These are phyloP conservation scores for Aporrectodea caliginosa DNA, from an alignment of 1,140 invertebrate genomes.

Conservation along the genomic window DNA sequence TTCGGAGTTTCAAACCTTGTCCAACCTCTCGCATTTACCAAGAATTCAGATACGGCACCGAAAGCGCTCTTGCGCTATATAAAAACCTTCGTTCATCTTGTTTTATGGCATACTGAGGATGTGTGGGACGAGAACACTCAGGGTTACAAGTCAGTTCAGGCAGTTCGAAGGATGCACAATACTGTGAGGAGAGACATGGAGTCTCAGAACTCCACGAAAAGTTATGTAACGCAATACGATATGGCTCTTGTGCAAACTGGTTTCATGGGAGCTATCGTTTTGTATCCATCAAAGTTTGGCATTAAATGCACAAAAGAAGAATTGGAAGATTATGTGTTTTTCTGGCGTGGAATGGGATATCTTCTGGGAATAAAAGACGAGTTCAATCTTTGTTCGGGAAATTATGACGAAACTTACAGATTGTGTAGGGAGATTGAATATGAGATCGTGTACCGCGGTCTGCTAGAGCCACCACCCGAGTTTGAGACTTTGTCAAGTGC, in stretches of 20 bases:
- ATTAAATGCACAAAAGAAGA: conserved; percentile 58
- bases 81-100: conserved; percentile 67
- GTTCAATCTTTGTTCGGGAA: conserved; percentile 62
- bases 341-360: conserved; percentile 77
- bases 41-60: conserved; percentile 56
- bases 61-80: conserved; percentile 73
- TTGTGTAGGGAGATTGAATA: conserved; percentile 45
- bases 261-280: conserved; percentile 73
- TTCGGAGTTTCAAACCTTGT: conserved; percentile 37
- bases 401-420: conserved; percentile 50
- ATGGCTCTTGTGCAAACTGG: conserved; percentile 68
- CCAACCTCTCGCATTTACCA: conserved; percentile 54
- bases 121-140: conserved; percentile 37
- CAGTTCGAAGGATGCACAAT: conserved; percentile 57
- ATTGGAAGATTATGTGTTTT: conserved; percentile 72
- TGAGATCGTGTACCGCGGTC: conserved; percentile 34
- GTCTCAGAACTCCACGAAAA: conserved; percentile 49
- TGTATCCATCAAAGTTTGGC: conserved; percentile 66
- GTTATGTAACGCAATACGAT: conserved; percentile 67
- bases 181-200: conserved; percentile 48
- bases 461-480: conserved; percentile 34
- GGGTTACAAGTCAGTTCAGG: conserved; percentile 34
- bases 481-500: conserved; percentile 39
- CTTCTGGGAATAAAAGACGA: conserved; percentile 76
- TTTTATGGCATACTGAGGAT: conserved; percentile 63